These are phyloP conservation scores for Pituophis catenifer DNA, from an alignment of 2,113 vertebrate genomes.

Conservation along the genomic window DNA sequence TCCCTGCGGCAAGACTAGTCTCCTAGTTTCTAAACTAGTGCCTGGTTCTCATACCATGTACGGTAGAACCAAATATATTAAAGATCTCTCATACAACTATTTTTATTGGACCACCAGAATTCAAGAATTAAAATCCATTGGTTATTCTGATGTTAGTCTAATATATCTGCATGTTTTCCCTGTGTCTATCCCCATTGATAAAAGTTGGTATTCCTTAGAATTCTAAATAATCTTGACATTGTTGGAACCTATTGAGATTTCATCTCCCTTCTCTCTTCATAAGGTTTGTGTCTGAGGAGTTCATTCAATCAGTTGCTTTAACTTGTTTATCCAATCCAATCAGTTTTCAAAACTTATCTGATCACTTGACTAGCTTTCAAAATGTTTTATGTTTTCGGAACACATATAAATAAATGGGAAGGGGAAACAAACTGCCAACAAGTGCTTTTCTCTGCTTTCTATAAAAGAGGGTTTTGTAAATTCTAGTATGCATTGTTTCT, in stretches of 20 bases:
- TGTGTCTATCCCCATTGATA: not conserved
- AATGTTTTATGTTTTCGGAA: not conserved
- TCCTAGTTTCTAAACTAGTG: not conserved
- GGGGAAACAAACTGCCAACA: not conserved
- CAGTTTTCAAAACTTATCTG: not conserved
- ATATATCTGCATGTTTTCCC: not conserved
- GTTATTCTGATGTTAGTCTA: not conserved
- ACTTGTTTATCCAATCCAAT: not conserved
- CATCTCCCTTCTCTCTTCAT: not conserved
- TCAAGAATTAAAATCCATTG: not conserved
- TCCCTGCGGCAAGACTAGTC: not conserved
- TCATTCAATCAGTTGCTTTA: not conserved
- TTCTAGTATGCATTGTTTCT: not conserved
- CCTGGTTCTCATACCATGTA: not conserved
- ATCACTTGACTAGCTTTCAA: not conserved
- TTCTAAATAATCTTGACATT: not conserved
- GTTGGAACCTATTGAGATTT: not conserved
- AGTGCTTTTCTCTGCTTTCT: not conserved
- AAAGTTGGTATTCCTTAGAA: not conserved
- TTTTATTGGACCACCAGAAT: not conserved
- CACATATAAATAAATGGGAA: not conserved
- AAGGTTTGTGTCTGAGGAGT: not conserved
- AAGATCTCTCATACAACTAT: not conserved
- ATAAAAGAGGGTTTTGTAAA: not conserved
- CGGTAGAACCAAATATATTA: not conserved